These are phyloP conservation scores for Timema cristinae DNA, from an alignment of 2,888 invertebrate genomes.

Conservation along the genomic window DNA sequence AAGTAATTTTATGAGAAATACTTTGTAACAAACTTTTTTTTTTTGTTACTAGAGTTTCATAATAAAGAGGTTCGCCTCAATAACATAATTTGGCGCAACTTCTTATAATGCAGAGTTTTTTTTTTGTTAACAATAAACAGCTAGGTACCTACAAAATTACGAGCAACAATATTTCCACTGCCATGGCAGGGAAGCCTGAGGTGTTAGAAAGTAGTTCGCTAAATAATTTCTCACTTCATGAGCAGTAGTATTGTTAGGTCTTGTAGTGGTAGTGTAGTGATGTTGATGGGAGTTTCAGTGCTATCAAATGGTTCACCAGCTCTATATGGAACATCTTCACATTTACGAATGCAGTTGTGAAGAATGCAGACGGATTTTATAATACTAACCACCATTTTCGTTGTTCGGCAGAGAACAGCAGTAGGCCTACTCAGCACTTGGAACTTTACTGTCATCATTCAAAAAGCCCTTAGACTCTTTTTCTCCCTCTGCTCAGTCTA, in stretches of 20 bases:
- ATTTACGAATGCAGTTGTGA: neutral
- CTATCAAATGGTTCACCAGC: neutral
- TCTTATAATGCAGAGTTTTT: neutral
- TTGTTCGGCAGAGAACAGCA: neutral
- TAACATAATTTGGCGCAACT: no score
- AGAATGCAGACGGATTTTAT: neutral
- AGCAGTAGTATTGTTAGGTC: neutral
- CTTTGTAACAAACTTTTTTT: no score
- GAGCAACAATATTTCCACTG: neutral
- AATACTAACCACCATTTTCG: neutral
- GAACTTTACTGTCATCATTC: slow-evolving; percentile 7
- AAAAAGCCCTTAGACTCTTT: neutral
- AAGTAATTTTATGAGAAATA: no score
- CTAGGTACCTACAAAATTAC: neutral
- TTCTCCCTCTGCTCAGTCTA: slow-evolving; percentile 4
- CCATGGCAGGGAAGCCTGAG: neutral
- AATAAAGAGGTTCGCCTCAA: no score
- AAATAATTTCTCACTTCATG: neutral
- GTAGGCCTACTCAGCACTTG: slow-evolving; percentile 2
- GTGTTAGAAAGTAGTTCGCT: neutral
- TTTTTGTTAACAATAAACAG: neutral
- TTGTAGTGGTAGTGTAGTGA: neutral
- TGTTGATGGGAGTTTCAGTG: neutral
- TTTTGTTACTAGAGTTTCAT: no score
- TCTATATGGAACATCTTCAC: neutral